Evolutionary conservation across 2,797 vertebrate genomes (phyloP), one percentile per base, ranked within the genome.

Genomic region (Sebastes trivittatus): DNA sequence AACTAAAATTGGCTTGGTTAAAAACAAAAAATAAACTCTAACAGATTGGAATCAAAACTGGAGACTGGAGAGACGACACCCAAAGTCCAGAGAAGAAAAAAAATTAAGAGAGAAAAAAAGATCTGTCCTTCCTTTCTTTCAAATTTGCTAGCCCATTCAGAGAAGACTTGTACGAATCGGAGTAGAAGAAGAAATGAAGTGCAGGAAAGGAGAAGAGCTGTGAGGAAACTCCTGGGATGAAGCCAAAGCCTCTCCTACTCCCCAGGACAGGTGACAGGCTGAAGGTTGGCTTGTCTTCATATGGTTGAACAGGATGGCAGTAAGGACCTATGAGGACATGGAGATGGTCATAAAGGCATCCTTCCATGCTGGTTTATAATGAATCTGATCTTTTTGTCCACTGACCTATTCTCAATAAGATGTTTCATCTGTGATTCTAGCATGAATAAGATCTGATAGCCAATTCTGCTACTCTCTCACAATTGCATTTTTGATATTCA

Each of bases 201-300:
- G 34, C 68, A 67, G 80, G 70, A 85, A 32, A 89, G 70, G 49
- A 74, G 78, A 85, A 62, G 75, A 71, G 69, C 62, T 72, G 81
- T 49, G 73, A 80, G 72, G 68, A 81, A 81, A 71, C 64, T 84
- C 81, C 90, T 63, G 80, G 83, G 60, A 83, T 83, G 60, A 80
- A 88, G 84, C 66, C 78, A 77, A 74, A 46, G 64, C 34, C 80
- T 87, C 70, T 46, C 78, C 88, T 77, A 77, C 87, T 92, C 86
- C 78, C 83, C 80, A 68, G 87, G 82, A 88, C 85, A 86, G 84
- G 69, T 78, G 77, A 84, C 78, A 85, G 80, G 74, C 88, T 75
- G 87, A 83, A 14, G 74, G 9, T 88, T 91, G 92, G 88, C 87
- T 90, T 80, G 82, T 94, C 93, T 89, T 94, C 93, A 94, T 94